Conservation (phyloP, 2,113 vertebrate genomes). For the Alectura lathami region DNA sequence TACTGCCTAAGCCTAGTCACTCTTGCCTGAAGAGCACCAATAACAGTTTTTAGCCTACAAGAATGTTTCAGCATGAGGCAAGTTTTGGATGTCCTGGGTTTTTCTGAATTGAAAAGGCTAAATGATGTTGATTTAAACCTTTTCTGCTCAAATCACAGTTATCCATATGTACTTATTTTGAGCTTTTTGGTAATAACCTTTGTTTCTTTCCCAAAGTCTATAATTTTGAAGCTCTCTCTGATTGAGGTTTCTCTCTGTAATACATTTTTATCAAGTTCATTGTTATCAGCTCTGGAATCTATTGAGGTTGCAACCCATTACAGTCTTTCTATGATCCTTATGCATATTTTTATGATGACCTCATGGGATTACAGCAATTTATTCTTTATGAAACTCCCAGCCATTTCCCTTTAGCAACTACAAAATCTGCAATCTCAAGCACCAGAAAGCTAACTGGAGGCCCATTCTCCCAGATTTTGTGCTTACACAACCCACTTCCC, state of each 20-base stretch:
- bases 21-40: neutral
- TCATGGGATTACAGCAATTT: slow-evolving; percentile 36
- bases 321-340: slow-evolving; percentile 15
- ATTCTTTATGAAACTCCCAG: slow-evolving; percentile 58
- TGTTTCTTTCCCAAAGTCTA: neutral
- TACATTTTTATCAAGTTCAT: slow-evolving; percentile 25
- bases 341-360: slow-evolving; percentile 49
- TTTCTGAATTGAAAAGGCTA: neutral
- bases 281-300: slow-evolving; percentile 26
- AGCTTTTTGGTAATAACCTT: neutral
- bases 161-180: neutral
- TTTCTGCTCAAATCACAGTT: neutral
- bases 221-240: neutral
- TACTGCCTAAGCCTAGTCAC: neutral
- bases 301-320: slow-evolving; percentile 36
- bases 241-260: neutral
- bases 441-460: neutral
- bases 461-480: neutral
- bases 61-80: neutral
- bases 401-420: slow-evolving; percentile 15
- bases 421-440: neutral
- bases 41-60: neutral
- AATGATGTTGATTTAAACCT: neutral
- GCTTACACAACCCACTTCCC: neutral
- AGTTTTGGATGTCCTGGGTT: neutral